These are phyloP conservation scores for Embidobia sp. DNA, from an alignment of 2,888 invertebrate genomes.

Conservation along the genomic window DNA sequence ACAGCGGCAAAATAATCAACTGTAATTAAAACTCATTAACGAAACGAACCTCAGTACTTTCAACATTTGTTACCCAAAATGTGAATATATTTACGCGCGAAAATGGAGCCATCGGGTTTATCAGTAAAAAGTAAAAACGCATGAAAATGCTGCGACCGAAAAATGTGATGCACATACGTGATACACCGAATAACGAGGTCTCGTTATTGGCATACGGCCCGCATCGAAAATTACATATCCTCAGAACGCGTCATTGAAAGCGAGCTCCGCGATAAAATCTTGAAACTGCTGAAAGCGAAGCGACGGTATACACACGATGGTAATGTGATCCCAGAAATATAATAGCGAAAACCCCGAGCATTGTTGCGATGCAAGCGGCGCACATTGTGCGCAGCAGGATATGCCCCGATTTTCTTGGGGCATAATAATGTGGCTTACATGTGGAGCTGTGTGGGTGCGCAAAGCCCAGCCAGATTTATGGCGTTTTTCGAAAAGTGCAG, in stretches of 20 bases:
- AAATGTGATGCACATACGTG: slow-evolving; percentile 1
- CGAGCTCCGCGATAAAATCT: slow-evolving; percentile 70
- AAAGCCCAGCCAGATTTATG: slow-evolving; percentile 51
- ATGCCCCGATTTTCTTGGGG: slow-evolving; percentile 75
- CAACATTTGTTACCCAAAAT: no score
- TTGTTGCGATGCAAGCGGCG: slow-evolving; percentile 61
- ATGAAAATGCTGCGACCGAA: no score
- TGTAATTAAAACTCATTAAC: no score
- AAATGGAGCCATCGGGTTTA: no score
- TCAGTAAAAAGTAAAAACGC: no score
- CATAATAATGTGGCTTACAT: slow-evolving; percentile 75
- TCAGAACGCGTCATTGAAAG: slow-evolving; percentile 66
- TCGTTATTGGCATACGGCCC: slow-evolving; percentile 60
- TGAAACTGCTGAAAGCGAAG: slow-evolving; percentile 70
- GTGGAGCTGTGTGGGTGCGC: slow-evolving; percentile 63
- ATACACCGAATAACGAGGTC: slow-evolving; percentile 48
- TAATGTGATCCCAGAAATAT: slow-evolving; percentile 77
- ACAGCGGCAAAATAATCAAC: no score
- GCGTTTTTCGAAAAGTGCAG: slow-evolving; percentile 63
- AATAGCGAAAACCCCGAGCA: slow-evolving; percentile 71
- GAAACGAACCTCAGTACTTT: no score
- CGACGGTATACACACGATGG: slow-evolving; percentile 70
- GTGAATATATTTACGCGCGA: no score
- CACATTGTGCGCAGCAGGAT: slow-evolving; percentile 73
- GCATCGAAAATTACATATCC: slow-evolving; percentile 68